Base-by-base conservation (phyloP, 2,888 invertebrate genomes). In the Hirtodrosophila trivittata region DNA sequence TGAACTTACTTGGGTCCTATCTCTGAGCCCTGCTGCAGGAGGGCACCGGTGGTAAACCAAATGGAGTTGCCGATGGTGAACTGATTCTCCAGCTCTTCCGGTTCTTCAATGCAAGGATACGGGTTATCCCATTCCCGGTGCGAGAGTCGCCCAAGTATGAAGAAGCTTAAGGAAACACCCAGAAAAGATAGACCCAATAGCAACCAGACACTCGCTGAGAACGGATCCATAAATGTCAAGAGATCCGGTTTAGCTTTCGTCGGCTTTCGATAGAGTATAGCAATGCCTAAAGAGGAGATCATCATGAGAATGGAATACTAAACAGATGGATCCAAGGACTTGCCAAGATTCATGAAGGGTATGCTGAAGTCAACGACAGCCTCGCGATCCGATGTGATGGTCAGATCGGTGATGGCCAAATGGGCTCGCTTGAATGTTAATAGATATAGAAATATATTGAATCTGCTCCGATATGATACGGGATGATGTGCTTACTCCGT, bases 341-440 rank as follows among this genome's bases (percentile, higher is more conserved):
- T 89, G 93, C 94, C 94, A 69, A 98, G 92, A 90, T 97, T 97
- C 96, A 98, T 97, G 88, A 98, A 98, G 0, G 98, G 98, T 91
- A 96, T 96, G 0, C 98, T 97, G 86, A 98, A 98, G 89, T 98
- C 98, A 0, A 97, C 96, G 8, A 94, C 97, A 78, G 93, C 93
- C 87, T 97, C 96, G 46, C 98, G 93, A 60, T 95, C 94, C 32
- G 97, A 94, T 1, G 98, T 98, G 64, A 96, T 95, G 0, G 96
- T 95, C 69, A 98, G 91, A 88, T 98, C 98, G 0, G 97, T 97
- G 25, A 98, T 95, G 0, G 96, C 98, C 81, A 98, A 93, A 91
- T 98, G 95, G 3, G 95, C 97, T 87, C 93, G 93, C 97, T 97
- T 89, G 21, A 91, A 67, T n/a, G 32, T 32, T 3, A 32, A 32